phyloP scores from a whole-genome alignment of 2,113 vertebrate species.

The Leiothrix lutea region DNA sequence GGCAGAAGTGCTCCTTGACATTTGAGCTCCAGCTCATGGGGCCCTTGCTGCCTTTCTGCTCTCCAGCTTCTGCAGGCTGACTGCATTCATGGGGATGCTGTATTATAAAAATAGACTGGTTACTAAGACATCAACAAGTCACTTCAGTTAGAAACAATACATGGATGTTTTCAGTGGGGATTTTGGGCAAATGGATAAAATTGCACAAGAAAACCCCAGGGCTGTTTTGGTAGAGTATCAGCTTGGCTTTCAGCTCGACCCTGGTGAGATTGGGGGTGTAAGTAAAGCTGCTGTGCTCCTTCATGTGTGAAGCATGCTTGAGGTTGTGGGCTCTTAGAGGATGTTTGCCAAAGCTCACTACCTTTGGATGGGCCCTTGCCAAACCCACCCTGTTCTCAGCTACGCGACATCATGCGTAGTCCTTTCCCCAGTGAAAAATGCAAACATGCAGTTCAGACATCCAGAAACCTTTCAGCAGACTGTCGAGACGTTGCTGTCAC shows the following conservation, averaged over 20 bases:
- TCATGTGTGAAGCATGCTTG: not conserved
- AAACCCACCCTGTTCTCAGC: not conserved
- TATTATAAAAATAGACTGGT: not conserved
- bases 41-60: not conserved
- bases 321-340: not conserved
- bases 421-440: not conserved
- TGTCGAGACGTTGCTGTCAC: not conserved
- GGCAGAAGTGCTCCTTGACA: not conserved
- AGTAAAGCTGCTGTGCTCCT: not conserved
- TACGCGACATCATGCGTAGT: rapidly evolving
- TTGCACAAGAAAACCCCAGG: not conserved
- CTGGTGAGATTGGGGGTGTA: rapidly evolving
- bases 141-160: not conserved
- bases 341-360: not conserved
- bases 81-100: not conserved
- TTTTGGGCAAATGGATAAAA: not conserved
- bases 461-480: not conserved
- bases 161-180: not conserved
- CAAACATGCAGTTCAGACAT: not conserved
- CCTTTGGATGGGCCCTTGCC: not conserved
- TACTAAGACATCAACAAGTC: not conserved
- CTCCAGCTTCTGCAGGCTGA: not conserved
- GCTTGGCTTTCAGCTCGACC: not conserved
- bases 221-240: not conserved
- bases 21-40: not conserved